Conservation (phyloP, 2,888 invertebrate genomes). For the Drosophila sordidula region DNA sequence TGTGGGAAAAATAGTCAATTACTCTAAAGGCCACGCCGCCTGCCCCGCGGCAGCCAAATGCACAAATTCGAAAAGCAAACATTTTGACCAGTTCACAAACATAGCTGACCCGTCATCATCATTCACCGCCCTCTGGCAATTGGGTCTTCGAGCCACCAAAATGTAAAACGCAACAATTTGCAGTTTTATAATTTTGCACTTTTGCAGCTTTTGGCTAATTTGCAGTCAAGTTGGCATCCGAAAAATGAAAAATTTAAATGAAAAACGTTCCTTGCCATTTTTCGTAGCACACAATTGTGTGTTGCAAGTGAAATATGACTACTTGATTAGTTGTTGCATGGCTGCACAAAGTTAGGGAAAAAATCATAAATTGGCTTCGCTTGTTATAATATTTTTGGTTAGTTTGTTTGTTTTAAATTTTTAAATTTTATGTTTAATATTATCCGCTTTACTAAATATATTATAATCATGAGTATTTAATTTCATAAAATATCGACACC, state of each 20-base stretch:
- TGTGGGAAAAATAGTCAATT: constrained; percentile 12
- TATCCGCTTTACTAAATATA: no score
- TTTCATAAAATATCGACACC: no score
- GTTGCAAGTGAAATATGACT: neutral
- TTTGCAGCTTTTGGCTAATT: constrained; percentile 24
- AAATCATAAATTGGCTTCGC: neutral
- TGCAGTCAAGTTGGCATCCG: neutral
- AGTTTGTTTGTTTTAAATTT: no score
- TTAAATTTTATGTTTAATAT: no score
- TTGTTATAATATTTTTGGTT: neutral
- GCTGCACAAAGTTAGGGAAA: neutral
- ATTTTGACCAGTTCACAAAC: neutral
- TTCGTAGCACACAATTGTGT: neutral
- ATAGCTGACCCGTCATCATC: neutral
- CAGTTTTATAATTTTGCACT: constrained; percentile 5
- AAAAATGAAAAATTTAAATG: constrained; percentile 12
- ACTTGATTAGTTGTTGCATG: neutral
- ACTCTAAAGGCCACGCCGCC: neutral
- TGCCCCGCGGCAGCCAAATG: constrained; percentile 2
- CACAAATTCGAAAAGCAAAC: neutral
- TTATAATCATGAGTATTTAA: no score
- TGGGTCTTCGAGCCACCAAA: constrained; percentile 20
- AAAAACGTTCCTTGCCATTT: neutral
- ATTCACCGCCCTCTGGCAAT: constrained; percentile 2
- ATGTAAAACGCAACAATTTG: neutral